Evolutionary conservation across 1,140 invertebrate species (phyloP).

Genomic region (Bombus affinis): DNA sequence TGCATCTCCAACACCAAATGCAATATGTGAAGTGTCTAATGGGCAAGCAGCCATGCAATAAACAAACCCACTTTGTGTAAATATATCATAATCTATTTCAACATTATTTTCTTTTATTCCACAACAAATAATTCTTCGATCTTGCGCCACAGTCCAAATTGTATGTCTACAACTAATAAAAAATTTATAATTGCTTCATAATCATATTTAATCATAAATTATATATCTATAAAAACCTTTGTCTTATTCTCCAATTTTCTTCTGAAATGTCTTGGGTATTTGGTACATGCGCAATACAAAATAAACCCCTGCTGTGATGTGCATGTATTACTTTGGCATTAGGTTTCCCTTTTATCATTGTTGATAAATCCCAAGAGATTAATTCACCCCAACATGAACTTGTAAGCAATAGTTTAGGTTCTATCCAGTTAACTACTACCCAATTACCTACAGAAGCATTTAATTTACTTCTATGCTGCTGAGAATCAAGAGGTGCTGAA

Average conservation of each 20-base stretch:
- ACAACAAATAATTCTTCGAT: constrained; percentile 85
- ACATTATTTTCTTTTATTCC: constrained; percentile 78
- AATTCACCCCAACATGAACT: constrained; percentile 83
- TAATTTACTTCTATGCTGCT: constrained; percentile 70
- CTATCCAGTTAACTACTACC: constrained; percentile 84
- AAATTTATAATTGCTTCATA: constrained; percentile 15
- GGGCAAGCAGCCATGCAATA: constrained; percentile 87
- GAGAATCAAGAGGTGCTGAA: constrained; percentile 52
- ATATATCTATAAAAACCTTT: not conserved
- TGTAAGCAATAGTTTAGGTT: constrained; percentile 80
- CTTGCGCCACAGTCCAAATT: constrained; percentile 86
- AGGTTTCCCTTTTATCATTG: constrained; percentile 63
- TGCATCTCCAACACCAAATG: constrained; percentile 88
- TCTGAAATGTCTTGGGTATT: constrained; percentile 34
- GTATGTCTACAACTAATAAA: constrained; percentile 40
- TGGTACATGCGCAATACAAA: constrained; percentile 79
- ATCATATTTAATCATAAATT: not conserved
- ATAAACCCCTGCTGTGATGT: constrained; percentile 82
- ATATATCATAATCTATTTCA: constrained; percentile 81
- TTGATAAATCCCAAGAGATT: constrained; percentile 80
- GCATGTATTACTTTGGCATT: constrained; percentile 79
- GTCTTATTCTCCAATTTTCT: constrained; percentile 68
- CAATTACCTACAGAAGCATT: constrained; percentile 72
- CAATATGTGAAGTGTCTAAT: constrained; percentile 87
- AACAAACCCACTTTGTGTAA: constrained; percentile 86